phyloP scores from a whole-genome alignment of 2,797 vertebrate species.

The Coilia nasus region DNA sequence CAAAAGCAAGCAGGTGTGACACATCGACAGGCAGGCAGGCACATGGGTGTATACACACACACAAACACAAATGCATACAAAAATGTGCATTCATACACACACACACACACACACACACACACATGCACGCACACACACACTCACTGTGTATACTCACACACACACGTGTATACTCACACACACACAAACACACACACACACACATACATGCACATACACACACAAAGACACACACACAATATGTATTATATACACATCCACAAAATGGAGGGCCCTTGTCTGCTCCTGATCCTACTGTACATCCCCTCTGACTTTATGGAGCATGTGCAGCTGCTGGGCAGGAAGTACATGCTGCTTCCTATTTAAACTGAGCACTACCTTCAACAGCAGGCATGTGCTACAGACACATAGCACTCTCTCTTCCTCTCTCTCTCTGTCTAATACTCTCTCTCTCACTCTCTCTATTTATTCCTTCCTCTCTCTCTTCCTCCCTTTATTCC shows the following conservation, averaged over 20 bases:
- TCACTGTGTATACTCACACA: not conserved
- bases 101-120: not conserved
- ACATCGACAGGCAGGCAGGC: not conserved
- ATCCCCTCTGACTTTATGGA: not conserved
- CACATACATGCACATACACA: not conserved
- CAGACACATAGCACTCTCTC: not conserved
- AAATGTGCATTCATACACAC: not conserved
- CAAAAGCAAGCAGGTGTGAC: not conserved
- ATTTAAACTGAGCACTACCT: not conserved
- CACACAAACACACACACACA: not conserved
- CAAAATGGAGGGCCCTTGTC: not conserved
- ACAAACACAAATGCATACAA: not conserved
- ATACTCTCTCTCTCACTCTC: not conserved
- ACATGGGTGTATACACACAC: not conserved
- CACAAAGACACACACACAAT: not conserved
- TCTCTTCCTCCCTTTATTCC: not conserved
- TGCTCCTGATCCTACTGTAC: not conserved
- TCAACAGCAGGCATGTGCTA: not conserved
- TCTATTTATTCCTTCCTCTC: not conserved
- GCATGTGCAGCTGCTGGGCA: not conserved
- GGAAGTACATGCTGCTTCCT: slow-evolving; percentile 2
- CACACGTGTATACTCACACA: not conserved
- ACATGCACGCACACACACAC: not conserved
- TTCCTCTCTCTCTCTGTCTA: not conserved
- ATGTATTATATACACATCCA: not conserved